Base-by-base conservation (phyloP, 2,113 vertebrate species). In the Pterocles orientalis region DNA sequence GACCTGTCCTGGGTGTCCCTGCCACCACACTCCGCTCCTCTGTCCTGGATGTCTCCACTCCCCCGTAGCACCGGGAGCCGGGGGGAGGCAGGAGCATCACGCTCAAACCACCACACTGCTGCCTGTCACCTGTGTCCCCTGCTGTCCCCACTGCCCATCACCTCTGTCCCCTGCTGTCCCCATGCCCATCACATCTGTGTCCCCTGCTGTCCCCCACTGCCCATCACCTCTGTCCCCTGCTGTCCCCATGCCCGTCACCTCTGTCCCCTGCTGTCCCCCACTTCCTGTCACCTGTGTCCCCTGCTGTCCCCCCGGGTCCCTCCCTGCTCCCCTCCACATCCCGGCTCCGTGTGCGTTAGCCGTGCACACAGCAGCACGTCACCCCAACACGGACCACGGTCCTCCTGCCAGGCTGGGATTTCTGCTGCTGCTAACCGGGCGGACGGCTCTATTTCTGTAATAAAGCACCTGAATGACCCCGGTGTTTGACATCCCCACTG, bases 331-430 rank as follows among this genome's bases (percentile, higher is more conserved):
- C 41, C 41, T 11, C 17, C 39, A 11, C 39, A 5, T 14, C 15
- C 51, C 21, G 39, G 39, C 57, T 88, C 26, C 47, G 8, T 2
- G 21, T 1, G 1, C 2, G 9, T 18, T 26, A n/a, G 33, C 57
- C 15, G 39, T 56, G 0, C n/a, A 9, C 5, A 7, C 1, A 3
- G 62, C 48, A 48, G 62, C 25, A 61, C 20, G 39, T 50, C 48
- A 50, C 48, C 39, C 29, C 8, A 0, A 6, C 57, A 50, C 0
- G 6, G 39, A 24, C 50, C 65, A 5, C 1, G 2, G 57, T 13
- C 26, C 36, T 18, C 5, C 57, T 43, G 81, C 72, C 41, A 17
- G 65, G 50, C 26, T 50, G 51, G 66, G 50, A 17, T 6, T 57
- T 26, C 72, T 36, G 21, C 5, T 34, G 18, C 41, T 16, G 41